Conservation (phyloP, 2,113 vertebrate genomes). For the Copsychus sechellarum region DNA sequence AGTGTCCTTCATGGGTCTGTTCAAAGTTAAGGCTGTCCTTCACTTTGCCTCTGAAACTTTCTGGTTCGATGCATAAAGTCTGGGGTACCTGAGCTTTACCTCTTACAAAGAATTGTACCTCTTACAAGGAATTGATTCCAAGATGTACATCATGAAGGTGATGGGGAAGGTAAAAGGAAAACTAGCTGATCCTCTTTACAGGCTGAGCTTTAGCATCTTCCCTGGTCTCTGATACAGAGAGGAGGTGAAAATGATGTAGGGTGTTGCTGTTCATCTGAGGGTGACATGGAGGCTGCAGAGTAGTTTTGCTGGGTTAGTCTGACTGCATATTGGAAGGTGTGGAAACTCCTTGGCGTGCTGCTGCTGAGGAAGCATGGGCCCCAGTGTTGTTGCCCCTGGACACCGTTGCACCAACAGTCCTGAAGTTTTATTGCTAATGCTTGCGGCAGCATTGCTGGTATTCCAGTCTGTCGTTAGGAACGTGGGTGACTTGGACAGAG, state of each 20-base stretch:
- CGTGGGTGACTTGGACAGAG: neutral
- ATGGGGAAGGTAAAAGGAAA: neutral
- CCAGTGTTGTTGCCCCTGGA: constrained; percentile 31
- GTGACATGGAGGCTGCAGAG: neutral
- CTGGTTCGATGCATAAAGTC: neutral
- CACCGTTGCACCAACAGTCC: constrained; percentile 37
- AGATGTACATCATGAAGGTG: neutral
- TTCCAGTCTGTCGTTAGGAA: constrained; percentile 14
- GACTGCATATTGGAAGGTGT: neutral
- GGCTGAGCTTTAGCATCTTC: neutral
- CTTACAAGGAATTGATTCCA: neutral
- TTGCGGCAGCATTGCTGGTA: neutral
- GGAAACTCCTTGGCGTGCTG: neutral
- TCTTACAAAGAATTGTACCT: neutral
- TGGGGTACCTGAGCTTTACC: neutral
- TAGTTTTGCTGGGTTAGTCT: neutral
- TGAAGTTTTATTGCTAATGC: constrained; percentile 37
- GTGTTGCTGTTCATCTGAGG: neutral
- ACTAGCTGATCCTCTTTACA: neutral
- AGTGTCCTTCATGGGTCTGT: neutral
- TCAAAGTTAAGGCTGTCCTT: neutral
- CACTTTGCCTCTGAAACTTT: neutral
- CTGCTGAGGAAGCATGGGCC: constrained; percentile 30
- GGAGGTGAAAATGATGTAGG: neutral
- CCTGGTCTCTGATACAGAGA: neutral